Percentiles rank a stretch among this genome's conserved stretches.
phyloP scores from a whole-genome alignment of 2,888 invertebrate genomes.

The Galerucella calmariensis region DNA sequence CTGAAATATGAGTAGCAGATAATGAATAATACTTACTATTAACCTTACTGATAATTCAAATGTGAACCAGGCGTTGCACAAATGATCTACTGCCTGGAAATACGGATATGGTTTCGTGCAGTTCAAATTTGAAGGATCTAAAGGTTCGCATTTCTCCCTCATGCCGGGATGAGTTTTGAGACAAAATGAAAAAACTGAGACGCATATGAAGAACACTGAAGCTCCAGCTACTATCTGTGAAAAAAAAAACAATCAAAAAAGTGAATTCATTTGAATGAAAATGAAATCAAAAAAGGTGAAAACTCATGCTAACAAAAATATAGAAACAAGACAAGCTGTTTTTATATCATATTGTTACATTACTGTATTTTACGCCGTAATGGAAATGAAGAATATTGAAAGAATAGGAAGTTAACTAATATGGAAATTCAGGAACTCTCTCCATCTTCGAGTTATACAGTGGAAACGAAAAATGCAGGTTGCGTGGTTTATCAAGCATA shows the following conservation, averaged over 20 bases:
- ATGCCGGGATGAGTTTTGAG: constrained; percentile 94
- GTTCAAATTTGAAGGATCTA: constrained; percentile 50
- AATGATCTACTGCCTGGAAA: constrained; percentile 92
- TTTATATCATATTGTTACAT: no score
- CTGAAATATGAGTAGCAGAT: not conserved
- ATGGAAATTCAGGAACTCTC: no score
- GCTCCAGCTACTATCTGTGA: constrained; percentile 87
- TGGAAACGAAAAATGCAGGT: no score
- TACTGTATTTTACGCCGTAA: no score
- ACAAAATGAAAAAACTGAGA: constrained; percentile 95
- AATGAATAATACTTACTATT: constrained; percentile 74
- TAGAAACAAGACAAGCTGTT: no score
- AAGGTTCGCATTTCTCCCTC: constrained; percentile 67
- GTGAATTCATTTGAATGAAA: not conserved
- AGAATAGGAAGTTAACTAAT: no score
- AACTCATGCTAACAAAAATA: no score
- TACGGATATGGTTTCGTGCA: constrained; percentile 68
- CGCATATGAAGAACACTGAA: constrained; percentile 96
- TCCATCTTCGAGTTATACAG: no score
- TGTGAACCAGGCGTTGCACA: constrained; percentile 97
- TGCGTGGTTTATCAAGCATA: no score
- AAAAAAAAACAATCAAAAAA: not conserved
- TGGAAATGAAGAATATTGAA: no score
- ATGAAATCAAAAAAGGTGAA: no score
- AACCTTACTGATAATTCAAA: constrained; percentile 89